phyloP scores from a whole-genome alignment of 2,113 vertebrate genomes.

The Osmerus mordax region DNA sequence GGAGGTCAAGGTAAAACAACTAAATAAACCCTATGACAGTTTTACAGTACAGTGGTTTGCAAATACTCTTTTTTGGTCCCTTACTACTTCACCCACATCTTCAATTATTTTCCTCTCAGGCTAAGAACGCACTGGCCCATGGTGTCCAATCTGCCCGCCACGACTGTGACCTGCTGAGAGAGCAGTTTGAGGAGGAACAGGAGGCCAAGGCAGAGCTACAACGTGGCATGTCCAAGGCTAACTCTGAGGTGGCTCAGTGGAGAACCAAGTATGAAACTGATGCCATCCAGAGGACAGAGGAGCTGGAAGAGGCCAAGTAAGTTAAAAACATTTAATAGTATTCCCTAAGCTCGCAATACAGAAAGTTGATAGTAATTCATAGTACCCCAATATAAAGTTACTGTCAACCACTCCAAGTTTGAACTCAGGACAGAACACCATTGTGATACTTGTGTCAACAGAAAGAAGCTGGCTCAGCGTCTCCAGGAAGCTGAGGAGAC shows the following conservation, averaged over 20 bases:
- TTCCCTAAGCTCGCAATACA: not conserved
- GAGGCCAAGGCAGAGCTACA: slow-evolving; percentile 69
- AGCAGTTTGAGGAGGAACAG: slow-evolving; percentile 72
- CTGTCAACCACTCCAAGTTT: not conserved
- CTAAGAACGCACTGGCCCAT: slow-evolving; percentile 69
- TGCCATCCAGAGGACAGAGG: slow-evolving; percentile 68
- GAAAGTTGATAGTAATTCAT: not conserved
- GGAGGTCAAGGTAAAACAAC: slow-evolving; percentile 56
- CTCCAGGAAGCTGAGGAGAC: slow-evolving; percentile 69
- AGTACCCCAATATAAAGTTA: not conserved
- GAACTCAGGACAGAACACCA: not conserved
- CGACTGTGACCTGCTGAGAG: slow-evolving; percentile 69
- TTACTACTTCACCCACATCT: not conserved
- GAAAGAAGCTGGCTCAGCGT: slow-evolving; percentile 67
- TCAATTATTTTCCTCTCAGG: slow-evolving; percentile 39
- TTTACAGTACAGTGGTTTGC: no score
- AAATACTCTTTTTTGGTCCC: not conserved
- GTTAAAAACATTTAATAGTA: not conserved
- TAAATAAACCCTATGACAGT: not conserved
- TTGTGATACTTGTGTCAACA: slow-evolving; percentile 24
- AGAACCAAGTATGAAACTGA: slow-evolving; percentile 72
- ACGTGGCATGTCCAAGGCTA: slow-evolving; percentile 70
- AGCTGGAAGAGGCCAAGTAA: slow-evolving; percentile 73
- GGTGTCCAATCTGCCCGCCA: slow-evolving; percentile 67
- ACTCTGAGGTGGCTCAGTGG: slow-evolving; percentile 71